Conservation (phyloP, 2,797 vertebrate species). For the Scolopax bukidnonensis region DNA sequence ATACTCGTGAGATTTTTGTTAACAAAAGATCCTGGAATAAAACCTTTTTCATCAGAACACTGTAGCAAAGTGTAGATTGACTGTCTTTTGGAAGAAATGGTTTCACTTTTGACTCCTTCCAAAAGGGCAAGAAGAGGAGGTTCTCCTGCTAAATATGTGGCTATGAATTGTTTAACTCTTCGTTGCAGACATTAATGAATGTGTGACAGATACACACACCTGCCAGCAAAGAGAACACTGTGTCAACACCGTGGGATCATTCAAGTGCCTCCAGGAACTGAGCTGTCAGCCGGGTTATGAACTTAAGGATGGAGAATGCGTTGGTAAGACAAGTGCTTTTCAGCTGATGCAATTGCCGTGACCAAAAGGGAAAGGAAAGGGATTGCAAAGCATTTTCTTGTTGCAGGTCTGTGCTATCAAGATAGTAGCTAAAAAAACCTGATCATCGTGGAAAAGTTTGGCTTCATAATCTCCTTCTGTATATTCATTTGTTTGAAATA, state of each 20-base stretch:
- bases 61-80: background rate
- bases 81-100: background rate
- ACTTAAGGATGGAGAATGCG: constrained; percentile 81
- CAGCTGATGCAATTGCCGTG: background rate
- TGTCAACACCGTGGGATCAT: constrained; percentile 88
- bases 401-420: background rate
- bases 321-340: constrained; percentile 76
- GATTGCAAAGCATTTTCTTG: background rate
- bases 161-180: background rate
- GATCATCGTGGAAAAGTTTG: background rate
- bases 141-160: background rate
- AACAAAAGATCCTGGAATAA: background rate
- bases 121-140: background rate
- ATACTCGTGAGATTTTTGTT: background rate
- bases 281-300: constrained; percentile 85
- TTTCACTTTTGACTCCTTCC: background rate
- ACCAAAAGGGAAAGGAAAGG: background rate
- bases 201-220: constrained; percentile 83
- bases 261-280: constrained; percentile 84
- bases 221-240: constrained; percentile 86
- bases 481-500: background rate
- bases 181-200: constrained; percentile 90
- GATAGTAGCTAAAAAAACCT: background rate
- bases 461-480: background rate
- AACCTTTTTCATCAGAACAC: background rate